phyloP scores from a whole-genome alignment of 92 coral and sea anemone genomes.

The Scolanthus callimorphus region DNA sequence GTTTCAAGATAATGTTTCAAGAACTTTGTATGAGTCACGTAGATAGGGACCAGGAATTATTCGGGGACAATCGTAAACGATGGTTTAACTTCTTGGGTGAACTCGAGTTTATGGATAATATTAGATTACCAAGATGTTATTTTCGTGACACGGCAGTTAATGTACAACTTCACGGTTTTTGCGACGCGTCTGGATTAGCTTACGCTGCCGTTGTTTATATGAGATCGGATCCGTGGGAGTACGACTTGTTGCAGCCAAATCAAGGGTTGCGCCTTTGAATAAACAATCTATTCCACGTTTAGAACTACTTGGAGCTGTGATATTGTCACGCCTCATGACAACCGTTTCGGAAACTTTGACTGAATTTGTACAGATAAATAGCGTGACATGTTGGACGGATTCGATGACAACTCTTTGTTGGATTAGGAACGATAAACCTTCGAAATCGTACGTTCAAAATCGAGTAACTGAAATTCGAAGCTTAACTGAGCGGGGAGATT shows the following conservation, averaged over 20 bases:
- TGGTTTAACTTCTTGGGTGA: background rate
- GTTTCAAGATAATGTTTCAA: constrained; percentile 20
- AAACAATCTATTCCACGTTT: constrained; percentile 36
- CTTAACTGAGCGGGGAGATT: constrained; percentile 9
- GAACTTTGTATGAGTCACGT: background rate
- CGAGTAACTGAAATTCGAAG: constrained; percentile 23
- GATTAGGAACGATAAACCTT: constrained; percentile 23
- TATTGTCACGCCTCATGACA: background rate
- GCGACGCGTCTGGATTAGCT: constrained; percentile 45
- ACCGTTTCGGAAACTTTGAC: background rate
- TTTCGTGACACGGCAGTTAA: background rate
- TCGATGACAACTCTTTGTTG: constrained; percentile 38
- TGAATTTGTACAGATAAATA: no score
- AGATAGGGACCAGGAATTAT: background rate
- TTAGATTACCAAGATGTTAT: background rate
- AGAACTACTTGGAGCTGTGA: constrained; percentile 2
- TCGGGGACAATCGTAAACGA: background rate
- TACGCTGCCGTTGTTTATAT: constrained; percentile 44
- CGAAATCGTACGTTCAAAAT: constrained; percentile 35
- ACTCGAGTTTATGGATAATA: background rate
- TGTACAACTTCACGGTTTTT: constrained; percentile 34
- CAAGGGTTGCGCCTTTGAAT: constrained; percentile 26
- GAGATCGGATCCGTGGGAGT: constrained; percentile 17
- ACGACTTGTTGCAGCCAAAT: constrained; percentile 14
- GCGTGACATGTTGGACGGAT: constrained; percentile 24